Percentiles rank a stretch among this genome's conserved stretches.
phyloP scores from a whole-genome alignment of 2,888 invertebrate genomes.

The Hemaris fuciformis region DNA sequence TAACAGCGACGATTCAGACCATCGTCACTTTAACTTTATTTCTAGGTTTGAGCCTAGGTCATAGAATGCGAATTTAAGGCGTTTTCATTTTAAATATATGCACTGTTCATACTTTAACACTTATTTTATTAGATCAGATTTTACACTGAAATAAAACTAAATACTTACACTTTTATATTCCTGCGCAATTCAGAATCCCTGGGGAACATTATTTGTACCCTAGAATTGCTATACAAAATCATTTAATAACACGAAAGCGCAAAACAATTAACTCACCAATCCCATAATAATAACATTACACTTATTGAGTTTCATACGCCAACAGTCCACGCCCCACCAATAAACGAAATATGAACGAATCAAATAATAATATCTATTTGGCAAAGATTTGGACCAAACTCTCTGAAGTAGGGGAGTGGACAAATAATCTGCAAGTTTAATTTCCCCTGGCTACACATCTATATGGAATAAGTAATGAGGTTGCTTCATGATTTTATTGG shows the following conservation, averaged over 20 bases:
- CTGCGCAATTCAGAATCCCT: not conserved
- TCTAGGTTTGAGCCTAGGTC: no score
- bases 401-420: constrained; percentile 33
- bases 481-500: constrained; percentile 31
- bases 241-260: not conserved
- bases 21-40: no score
- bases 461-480: constrained; percentile 32
- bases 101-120: no score
- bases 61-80: no score
- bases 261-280: not conserved
- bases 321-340: constrained; percentile 30
- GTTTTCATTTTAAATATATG: no score
- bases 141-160: no score
- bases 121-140: no score
- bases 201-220: not conserved
- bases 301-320: constrained; percentile 27
- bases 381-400: constrained; percentile 40
- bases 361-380: constrained; percentile 39
- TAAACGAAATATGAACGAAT: constrained; percentile 38
- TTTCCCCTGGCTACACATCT: constrained; percentile 32
- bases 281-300: not conserved
- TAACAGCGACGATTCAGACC: no score
- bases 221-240: not conserved
- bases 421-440: constrained; percentile 32
- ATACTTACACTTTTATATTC: no score